Conservation (phyloP, 2,797 vertebrate species). For the Gobio occitaniae region DNA sequence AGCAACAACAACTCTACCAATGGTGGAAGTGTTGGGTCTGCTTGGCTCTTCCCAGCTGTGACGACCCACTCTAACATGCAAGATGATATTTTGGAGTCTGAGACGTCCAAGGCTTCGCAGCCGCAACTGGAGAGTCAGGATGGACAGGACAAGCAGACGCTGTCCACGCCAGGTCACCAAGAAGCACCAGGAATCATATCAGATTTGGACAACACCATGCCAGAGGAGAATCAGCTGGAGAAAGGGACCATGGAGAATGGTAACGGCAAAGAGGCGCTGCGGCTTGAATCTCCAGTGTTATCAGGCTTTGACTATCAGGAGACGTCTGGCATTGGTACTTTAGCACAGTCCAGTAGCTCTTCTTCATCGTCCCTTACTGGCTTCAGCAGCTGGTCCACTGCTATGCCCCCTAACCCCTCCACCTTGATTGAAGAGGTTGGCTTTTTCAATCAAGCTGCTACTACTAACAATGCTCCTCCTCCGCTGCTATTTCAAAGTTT, state of each 20-base stretch:
- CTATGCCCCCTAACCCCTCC: slow-evolving; percentile 93
- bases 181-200: slow-evolving; percentile 88
- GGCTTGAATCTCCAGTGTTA: slow-evolving; percentile 94
- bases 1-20: slow-evolving; percentile 96
- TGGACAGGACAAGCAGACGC: slow-evolving; percentile 86
- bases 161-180: slow-evolving; percentile 84
- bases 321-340: slow-evolving; percentile 89
- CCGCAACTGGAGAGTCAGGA: slow-evolving; percentile 86
- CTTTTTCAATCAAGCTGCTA: slow-evolving; percentile 93
- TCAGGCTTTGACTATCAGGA: slow-evolving; percentile 98
- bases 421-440: slow-evolving; percentile 94
- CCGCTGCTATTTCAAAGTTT: slow-evolving; percentile 98
- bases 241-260: slow-evolving; percentile 88
- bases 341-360: slow-evolving; percentile 88
- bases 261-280: slow-evolving; percentile 91
- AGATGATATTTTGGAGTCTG: slow-evolving; percentile 98
- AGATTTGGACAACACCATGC: slow-evolving; percentile 88
- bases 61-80: slow-evolving; percentile 96
- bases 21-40: slow-evolving; percentile 90
- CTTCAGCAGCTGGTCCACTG: slow-evolving; percentile 98
- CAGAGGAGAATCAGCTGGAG: slow-evolving; percentile 90
- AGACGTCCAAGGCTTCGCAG: slow-evolving; percentile 92
- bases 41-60: slow-evolving; percentile 97
- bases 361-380: slow-evolving; percentile 94
- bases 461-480: slow-evolving; percentile 92